Conservation (phyloP, 2,113 vertebrate genomes). For the Hydrolagus affinis region DNA sequence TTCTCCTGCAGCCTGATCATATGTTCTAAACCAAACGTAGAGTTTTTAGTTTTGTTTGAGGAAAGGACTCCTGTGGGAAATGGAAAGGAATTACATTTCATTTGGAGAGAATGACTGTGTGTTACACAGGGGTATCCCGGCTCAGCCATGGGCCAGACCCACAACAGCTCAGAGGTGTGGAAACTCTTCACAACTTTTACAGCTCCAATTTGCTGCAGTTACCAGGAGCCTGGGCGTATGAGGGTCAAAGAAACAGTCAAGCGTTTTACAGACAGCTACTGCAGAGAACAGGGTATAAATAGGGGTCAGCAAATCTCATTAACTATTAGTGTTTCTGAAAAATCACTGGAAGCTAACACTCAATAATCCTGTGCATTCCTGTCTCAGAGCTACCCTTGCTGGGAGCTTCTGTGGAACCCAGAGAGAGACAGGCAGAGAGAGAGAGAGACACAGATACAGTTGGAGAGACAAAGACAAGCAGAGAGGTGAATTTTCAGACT, state of each 20-base stretch:
- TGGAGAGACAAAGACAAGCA: conserved; percentile 40
- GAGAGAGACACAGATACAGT: conserved; percentile 37
- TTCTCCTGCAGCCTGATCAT: too few species aligned
- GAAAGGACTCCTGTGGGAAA: not conserved
- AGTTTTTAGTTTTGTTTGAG: not conserved
- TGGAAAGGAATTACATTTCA: conserved; percentile 39
- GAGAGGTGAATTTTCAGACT: conserved; percentile 41
- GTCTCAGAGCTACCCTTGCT: not conserved
- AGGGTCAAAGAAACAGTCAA: conserved; percentile 64
- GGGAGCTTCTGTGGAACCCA: conserved; percentile 28
- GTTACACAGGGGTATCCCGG: conserved; percentile 71
- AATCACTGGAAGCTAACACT: conserved; percentile 52
- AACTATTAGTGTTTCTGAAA: conserved; percentile 55
- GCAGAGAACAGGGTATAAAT: conserved; percentile 63
- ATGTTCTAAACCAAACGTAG: too few species aligned
- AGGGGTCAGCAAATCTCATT: conserved; percentile 47
- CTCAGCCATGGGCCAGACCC: conserved; percentile 65
- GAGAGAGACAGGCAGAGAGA: conserved; percentile 41
- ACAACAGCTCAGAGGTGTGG: conserved; percentile 45
- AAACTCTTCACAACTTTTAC: conserved; percentile 67
- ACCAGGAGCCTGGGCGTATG: conserved; percentile 63
- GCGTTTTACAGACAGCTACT: conserved; percentile 60
- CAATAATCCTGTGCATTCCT: conserved; percentile 51
- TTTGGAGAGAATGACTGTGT: conserved; percentile 53
- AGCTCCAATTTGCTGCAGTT: conserved; percentile 71